Conservation (phyloP, 2,797 vertebrate species). For the Poecilia wingei region DNA sequence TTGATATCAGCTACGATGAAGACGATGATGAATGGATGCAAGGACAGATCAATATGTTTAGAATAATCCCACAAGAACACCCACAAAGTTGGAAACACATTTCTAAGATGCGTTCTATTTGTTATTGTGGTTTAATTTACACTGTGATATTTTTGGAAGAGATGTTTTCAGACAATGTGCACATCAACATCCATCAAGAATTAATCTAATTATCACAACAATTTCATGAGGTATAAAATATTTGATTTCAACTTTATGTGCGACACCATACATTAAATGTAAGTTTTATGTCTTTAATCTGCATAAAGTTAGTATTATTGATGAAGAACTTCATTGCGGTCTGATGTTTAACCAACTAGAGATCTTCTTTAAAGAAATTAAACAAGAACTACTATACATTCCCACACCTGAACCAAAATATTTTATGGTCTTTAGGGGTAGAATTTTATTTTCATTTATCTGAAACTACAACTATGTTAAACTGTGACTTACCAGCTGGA, state of each 20-base stretch:
- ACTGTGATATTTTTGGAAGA: neutral
- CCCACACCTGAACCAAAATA: neutral
- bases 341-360: constrained; percentile 12
- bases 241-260: neutral
- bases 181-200: neutral
- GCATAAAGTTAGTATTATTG: constrained; percentile 52
- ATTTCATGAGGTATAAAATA: neutral
- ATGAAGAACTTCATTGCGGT: constrained; percentile 56
- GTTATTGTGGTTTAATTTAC: neutral
- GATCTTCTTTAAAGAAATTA: neutral
- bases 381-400: neutral
- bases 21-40: neutral
- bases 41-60: neutral
- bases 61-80: neutral
- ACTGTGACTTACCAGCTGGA: neutral
- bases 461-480: neutral
- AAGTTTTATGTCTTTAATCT: constrained; percentile 38
- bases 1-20: neutral
- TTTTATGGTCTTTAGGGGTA: neutral
- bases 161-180: neutral
- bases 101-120: neutral
- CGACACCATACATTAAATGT: constrained; percentile 12
- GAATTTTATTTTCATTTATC: neutral
- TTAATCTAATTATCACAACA: neutral
- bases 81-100: neutral